A percentile compares a stretch with the other conserved stretches of the same genome.
phyloP scores from a whole-genome alignment of 2,888 invertebrate genomes.

The Tolmerus cingulatus region DNA sequence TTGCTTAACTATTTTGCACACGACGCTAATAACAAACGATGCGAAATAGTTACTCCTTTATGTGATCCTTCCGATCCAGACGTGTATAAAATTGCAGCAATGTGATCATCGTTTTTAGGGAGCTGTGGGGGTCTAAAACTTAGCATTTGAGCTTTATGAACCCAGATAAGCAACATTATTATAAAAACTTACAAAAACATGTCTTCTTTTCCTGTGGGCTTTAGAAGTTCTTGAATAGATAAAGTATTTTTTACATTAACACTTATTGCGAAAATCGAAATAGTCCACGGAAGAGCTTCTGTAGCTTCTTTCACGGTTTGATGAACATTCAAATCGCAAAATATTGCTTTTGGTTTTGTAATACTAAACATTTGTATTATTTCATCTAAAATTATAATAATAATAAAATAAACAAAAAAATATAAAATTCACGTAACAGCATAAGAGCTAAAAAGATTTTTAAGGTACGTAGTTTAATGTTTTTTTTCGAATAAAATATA shows the following conservation, averaged over 20 bases:
- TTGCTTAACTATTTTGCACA: not conserved
- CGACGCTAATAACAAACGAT: slow-evolving; percentile 48
- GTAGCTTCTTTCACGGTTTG: not conserved
- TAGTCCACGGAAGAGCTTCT: not conserved
- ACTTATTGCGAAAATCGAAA: not conserved
- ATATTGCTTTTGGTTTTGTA: not conserved
- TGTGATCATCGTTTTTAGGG: slow-evolving; percentile 1
- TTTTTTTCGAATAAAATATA: too few species aligned
- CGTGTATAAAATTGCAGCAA: slow-evolving; percentile 55
- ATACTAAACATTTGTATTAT: not conserved
- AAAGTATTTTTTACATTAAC: not conserved
- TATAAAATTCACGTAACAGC: too few species aligned
- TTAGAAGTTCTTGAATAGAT: not conserved
- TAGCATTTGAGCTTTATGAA: not conserved
- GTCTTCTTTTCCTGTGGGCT: not conserved
- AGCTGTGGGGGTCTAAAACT: not conserved
- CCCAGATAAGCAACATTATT: not conserved
- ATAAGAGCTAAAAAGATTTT: too few species aligned
- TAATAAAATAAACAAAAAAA: too few species aligned
- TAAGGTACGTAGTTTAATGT: too few species aligned
- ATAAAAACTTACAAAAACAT: not conserved
- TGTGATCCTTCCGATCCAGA: slow-evolving; percentile 58
- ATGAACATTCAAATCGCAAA: not conserved
- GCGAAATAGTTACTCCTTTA: slow-evolving; percentile 57
- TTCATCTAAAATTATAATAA: not conserved